Percentiles rank a stretch among this genome's conserved stretches.
Evolutionary conservation across 1,140 invertebrate species (phyloP).

Genomic region (Tetramorium simillimum): DNA sequence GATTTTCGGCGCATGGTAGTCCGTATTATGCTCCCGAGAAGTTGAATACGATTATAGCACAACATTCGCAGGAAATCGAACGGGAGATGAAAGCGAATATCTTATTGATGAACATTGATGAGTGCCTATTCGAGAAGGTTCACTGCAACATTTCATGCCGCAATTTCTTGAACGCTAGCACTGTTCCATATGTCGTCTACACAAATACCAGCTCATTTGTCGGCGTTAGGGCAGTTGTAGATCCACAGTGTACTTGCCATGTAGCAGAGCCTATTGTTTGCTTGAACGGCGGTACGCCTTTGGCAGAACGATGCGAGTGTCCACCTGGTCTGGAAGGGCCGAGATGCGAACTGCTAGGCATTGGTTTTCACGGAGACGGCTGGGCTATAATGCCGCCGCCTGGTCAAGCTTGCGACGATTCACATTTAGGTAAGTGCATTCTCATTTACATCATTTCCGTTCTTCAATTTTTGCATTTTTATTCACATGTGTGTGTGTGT

Average conservation of each 20-base stretch:
- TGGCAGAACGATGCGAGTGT: conserved; percentile 88
- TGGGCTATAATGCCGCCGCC: conserved; percentile 94
- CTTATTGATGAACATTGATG: conserved; percentile 94
- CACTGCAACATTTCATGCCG: conserved; percentile 90
- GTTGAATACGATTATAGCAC: conserved; percentile 91
- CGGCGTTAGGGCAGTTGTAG: conserved; percentile 92
- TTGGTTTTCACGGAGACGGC: conserved; percentile 94
- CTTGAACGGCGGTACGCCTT: conserved; percentile 90
- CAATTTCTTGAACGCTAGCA: conserved; percentile 90
- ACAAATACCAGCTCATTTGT: conserved; percentile 96
- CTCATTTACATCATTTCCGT: background rate
- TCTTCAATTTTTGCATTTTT: background rate
- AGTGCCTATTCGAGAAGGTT: conserved; percentile 92
- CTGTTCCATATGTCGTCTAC: conserved; percentile 92
- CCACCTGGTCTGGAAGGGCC: conserved; percentile 92
- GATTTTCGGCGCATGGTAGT: conserved; percentile 96
- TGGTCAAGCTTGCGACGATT: conserved; percentile 91
- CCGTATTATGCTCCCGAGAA: conserved; percentile 95
- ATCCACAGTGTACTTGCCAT: conserved; percentile 91
- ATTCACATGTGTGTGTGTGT: background rate
- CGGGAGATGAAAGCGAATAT: conserved; percentile 90
- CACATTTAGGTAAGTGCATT: conserved; percentile 87
- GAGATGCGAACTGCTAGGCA: conserved; percentile 94
- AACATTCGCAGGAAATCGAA: conserved; percentile 90
- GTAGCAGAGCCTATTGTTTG: conserved; percentile 86